Base-by-base conservation (phyloP, 2,797 vertebrate genomes). In the Pantherophis alleghaniensis region DNA sequence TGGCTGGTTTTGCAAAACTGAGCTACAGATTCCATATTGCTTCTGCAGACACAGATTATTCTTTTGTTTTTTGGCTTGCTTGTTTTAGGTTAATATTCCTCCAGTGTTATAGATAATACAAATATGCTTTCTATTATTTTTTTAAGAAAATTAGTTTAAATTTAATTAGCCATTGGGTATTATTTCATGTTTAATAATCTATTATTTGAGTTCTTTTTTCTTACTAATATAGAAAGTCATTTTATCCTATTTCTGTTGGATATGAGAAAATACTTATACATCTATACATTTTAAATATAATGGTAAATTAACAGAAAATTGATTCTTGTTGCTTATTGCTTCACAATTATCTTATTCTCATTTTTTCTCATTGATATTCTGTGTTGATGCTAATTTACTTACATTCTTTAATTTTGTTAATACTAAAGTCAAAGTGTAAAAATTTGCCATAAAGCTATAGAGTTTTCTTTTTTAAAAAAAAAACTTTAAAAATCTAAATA, bases 131-230 rank as follows among this genome's bases (percentile, higher is more conserved):
- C 32, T 13, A 53, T 18, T 28, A 32, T 61, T 87, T 88, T 88
- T 92, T n/a, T 14, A 56, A 32, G 28, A 79, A 79, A 59, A 51
- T 24, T 83, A 3, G 37, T 59, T 91, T 86, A 28, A 37, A 13
- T 87, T 20, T 6, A 10, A 60, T 20, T 86, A 42, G 28, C n/a
- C 20, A 87, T 24, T 86, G 57, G 42, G 3, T 61, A 86, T 42
- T 86, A 12, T 79, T 74, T 74, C 7, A 22, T 7, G 59, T 86
- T 86, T 86, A 86, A 83, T 86, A 91, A 57, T 53, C 79, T n/a
- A 22, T 91, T 32, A 87, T 26, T 88, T 92, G 86, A 74, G 16
- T 92, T 88, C 61, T 11, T 66, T 59, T 63, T 91, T 91, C 63
- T 6, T 63, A 87, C 1, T 61, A 47, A 60, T 51, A 20, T 13